Evolutionary conservation across 2,113 vertebrate species (phyloP).

Genomic region (Heteronetta atricapilla): DNA sequence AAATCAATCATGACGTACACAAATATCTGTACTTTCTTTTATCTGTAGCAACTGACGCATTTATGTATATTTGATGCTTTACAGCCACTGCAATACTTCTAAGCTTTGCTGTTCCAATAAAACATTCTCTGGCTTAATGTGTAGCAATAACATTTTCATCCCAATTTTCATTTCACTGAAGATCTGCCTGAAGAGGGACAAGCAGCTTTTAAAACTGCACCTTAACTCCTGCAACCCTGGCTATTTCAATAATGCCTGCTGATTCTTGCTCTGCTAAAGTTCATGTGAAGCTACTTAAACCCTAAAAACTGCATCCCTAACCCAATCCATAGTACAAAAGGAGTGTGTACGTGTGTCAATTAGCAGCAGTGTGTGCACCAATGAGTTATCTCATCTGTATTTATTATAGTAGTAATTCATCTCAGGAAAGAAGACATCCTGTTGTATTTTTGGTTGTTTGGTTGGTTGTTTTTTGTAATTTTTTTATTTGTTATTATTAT

Average conservation of each 20-base stretch:
- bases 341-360: neutral
- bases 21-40: neutral
- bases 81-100: constrained; percentile 7
- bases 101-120: constrained; percentile 16
- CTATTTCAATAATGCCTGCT: neutral
- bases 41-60: neutral
- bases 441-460: too few relatives aligned
- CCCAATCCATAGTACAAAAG: neutral
- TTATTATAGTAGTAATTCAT: neutral
- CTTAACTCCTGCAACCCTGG: neutral
- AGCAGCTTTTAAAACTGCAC: neutral
- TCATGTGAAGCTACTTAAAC: neutral
- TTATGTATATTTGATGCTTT: constrained; percentile 35
- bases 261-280: neutral
- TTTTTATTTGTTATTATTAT: neutral
- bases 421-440: neutral
- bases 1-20: neutral
- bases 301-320: neutral
- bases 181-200: neutral
- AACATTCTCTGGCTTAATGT: constrained; percentile 22
- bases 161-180: constrained; percentile 22
- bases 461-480: too few relatives aligned
- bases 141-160: constrained; percentile 11
- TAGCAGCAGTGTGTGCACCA: neutral
- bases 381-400: neutral